Percentiles rank a stretch among this genome's conserved stretches.
These are phyloP conservation scores for Aplodontia rufa DNA, from an alignment of 2,113 vertebrate genomes.

Conservation along the genomic window DNA sequence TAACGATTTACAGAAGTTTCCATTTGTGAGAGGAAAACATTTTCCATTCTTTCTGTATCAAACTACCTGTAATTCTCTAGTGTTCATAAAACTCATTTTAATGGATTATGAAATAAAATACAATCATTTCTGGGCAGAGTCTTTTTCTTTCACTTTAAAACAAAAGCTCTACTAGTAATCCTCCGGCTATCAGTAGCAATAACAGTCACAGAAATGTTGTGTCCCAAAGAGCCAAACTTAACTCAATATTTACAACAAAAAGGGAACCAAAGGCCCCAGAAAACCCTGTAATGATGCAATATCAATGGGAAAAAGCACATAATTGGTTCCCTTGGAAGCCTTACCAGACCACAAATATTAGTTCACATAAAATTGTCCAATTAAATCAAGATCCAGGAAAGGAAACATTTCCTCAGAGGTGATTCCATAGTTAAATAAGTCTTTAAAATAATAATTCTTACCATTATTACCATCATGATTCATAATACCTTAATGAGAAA, in stretches of 20 bases:
- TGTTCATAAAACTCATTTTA: slow-evolving; percentile 46
- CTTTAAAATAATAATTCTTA: slow-evolving; percentile 66
- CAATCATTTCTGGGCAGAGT: slow-evolving; percentile 39
- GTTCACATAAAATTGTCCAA: slow-evolving; percentile 78
- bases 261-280: slow-evolving; percentile 59
- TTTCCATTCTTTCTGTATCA: background rate
- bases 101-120: slow-evolving; percentile 44
- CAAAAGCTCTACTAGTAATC: slow-evolving; percentile 45
- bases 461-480: slow-evolving; percentile 74
- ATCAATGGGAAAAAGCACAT: slow-evolving; percentile 64
- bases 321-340: slow-evolving; percentile 82
- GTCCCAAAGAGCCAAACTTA: slow-evolving; percentile 72
- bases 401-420: slow-evolving; percentile 71
- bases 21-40: background rate
- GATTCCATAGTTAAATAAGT: slow-evolving; percentile 66
- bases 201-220: slow-evolving; percentile 69
- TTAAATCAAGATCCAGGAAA: slow-evolving; percentile 71
- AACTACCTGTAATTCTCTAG: background rate
- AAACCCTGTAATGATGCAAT: slow-evolving; percentile 62
- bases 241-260: slow-evolving; percentile 80
- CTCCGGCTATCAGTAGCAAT: slow-evolving; percentile 51
- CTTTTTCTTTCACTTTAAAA: slow-evolving; percentile 41
- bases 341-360: slow-evolving; percentile 78
- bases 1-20: background rate
- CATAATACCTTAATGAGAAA: slow-evolving; percentile 33